Evolutionary conservation across 2,888 invertebrate species (phyloP), one percentile per base, ranked within the genome.

Genomic region (Sphaerophoria rueppellii): DNA sequence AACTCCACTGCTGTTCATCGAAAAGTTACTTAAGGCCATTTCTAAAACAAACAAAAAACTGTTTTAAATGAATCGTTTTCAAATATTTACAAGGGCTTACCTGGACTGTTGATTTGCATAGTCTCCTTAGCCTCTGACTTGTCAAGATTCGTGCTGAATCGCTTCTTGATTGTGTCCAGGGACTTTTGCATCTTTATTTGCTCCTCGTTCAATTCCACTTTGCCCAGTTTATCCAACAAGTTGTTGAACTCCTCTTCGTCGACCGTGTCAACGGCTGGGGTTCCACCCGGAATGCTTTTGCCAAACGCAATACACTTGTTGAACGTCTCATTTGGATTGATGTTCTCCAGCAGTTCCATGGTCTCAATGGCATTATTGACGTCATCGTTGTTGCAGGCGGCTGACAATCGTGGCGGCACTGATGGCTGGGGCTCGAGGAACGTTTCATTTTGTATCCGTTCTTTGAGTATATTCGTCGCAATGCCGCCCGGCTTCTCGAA

Each of bases 131-230:
- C 48, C 50, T 85, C 85, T 11, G 85, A 16, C 58, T 85, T 85
- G 5, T 85, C 85, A 24, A 70, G 55, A 1, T 72, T 73, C 61
- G 87, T 88, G 12, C 89, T 89, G 55, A 91, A 91, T 5, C 92
- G 89, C 46, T 90, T 90, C 74, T 91, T 92, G 43, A 92, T 92
- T 50, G 89, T 90, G 43, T 92, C 91, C 65, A 92, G 78, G 0
- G 91, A 91, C 71, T 91, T 91, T 63, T 90, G 89, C 89, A 92
- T 91, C 86, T 91, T 92, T 1, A 90, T 65, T 69, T 91, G 90
- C n/a, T 91, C 90, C 7, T 89, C 88, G 72, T 90, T 90, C 4
- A 90, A 87, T 61, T 90, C 89, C 4, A 90, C 88, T 73, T 89
- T 90, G 5, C 90, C 89, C 48, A 92, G 88, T 58, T 89, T 89